A percentile compares a stretch with the other conserved stretches of the same genome.
phyloP scores from a whole-genome alignment of 1,140 invertebrate species.

The Pectinophora gossypiella region DNA sequence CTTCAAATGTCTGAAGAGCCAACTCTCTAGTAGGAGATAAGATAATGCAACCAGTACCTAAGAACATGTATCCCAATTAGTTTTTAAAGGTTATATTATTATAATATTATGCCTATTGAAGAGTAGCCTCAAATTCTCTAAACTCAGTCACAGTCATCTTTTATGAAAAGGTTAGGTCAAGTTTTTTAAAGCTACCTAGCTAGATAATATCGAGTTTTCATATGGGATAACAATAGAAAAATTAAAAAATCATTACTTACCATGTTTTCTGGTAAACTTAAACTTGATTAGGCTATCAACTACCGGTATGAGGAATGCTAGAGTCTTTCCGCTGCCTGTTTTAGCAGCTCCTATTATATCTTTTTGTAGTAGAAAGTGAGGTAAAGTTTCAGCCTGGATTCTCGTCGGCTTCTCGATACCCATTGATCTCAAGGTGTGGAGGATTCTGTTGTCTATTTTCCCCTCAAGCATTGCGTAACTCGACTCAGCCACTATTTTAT shows the following conservation, averaged over 20 bases:
- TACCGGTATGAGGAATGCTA: conserved; percentile 94
- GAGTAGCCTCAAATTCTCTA: no score
- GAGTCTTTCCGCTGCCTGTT: conserved; percentile 96
- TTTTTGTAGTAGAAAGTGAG: conserved; percentile 82
- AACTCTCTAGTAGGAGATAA: conserved; percentile 96
- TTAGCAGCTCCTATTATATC: conserved; percentile 95
- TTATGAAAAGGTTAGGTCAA: no score
- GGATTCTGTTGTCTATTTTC: conserved; percentile 46
- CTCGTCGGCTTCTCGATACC: conserved; percentile 85
- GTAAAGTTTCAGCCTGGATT: conserved; percentile 90
- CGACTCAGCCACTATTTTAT: conserved; percentile 31
- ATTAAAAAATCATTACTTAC: no score
- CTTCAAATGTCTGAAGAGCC: conserved; percentile 94
- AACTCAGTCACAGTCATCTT: no score
- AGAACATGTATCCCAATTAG: no score
- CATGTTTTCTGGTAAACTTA: conserved; percentile 86
- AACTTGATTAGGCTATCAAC: conserved; percentile 83
- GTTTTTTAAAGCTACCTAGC: no score
- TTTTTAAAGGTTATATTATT: no score
- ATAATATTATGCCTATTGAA: no score
- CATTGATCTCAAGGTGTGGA: conserved; percentile 36
- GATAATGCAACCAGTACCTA: conserved; percentile 88
- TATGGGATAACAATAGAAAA: no score
- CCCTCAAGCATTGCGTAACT: conserved; percentile 57
- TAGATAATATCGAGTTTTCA: no score